phyloP scores from a whole-genome alignment of 2,113 vertebrate genomes.

The Lasiurus cinereus region DNA sequence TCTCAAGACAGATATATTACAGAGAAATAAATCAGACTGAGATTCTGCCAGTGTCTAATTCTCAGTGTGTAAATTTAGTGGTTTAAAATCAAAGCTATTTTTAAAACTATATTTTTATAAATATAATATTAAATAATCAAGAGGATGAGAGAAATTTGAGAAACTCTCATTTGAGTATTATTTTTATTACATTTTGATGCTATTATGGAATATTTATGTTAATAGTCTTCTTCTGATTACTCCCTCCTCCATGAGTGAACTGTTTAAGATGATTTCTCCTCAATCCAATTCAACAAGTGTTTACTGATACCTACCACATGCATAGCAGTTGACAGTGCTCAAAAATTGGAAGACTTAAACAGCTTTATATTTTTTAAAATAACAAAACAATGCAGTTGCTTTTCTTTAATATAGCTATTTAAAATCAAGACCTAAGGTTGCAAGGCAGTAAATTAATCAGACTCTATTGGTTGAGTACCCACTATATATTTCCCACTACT shows the following conservation, averaged over 20 bases:
- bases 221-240: conserved; percentile 56
- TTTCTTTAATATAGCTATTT: background rate
- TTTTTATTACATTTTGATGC: conserved; percentile 39
- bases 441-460: conserved; percentile 35
- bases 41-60: conserved; percentile 73
- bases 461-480: background rate
- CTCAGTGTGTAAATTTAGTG: conserved; percentile 76
- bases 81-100: conserved; percentile 76
- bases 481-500: conserved; percentile 1
- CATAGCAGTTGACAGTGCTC: conserved; percentile 27
- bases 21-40: conserved; percentile 82
- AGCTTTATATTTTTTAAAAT: conserved; percentile 47
- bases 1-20: conserved; percentile 84
- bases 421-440: conserved; percentile 38
- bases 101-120: conserved; percentile 70
- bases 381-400: background rate
- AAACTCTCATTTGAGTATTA: conserved; percentile 55
- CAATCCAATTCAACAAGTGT: conserved; percentile 60
- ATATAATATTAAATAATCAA: conserved; percentile 68
- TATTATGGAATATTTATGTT: conserved; percentile 71
- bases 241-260: conserved; percentile 55
- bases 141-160: conserved; percentile 51
- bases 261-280: conserved; percentile 67
- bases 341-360: conserved; percentile 45
- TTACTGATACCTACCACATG: background rate